Conservation (phyloP, 2,888 invertebrate genomes). For the Orchesella flavescens region DNA sequence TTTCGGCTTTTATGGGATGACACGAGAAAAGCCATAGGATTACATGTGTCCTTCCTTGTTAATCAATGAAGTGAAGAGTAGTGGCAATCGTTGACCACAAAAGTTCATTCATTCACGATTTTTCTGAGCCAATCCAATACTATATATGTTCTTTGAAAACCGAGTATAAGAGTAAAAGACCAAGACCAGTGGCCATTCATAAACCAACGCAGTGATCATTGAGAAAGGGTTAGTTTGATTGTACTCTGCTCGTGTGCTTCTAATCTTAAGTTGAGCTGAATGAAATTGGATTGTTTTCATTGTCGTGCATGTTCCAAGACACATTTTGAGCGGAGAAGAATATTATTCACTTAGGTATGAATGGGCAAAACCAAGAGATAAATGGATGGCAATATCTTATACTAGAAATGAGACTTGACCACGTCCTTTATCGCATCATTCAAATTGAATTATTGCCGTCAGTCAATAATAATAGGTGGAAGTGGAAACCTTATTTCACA, state of each 20-base stretch:
- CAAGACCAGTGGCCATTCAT: constrained; percentile 40
- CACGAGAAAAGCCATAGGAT: constrained; percentile 58
- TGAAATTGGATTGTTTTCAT: constrained; percentile 38
- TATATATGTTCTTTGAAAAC: neutral
- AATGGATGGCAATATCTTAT: neutral
- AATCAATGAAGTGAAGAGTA: constrained; percentile 43
- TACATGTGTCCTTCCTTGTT: constrained; percentile 58
- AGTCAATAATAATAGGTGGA: neutral
- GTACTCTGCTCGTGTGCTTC: constrained; percentile 33
- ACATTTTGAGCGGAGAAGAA: neutral
- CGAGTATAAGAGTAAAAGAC: too few species aligned
- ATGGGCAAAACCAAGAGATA: neutral
- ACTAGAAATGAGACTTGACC: neutral
- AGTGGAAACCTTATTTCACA: constrained; percentile 25
- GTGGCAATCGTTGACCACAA: constrained; percentile 40
- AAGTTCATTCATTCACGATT: constrained; percentile 33
- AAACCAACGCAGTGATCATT: constrained; percentile 31
- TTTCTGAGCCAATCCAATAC: neutral
- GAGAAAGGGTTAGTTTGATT: constrained; percentile 15
- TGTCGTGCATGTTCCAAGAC: constrained; percentile 15
- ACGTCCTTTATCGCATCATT: neutral
- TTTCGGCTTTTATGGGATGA: constrained; percentile 48
- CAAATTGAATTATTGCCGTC: neutral
- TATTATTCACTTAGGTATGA: neutral
- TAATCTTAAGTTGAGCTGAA: constrained; percentile 23